Conservation (phyloP, 2,888 invertebrate species). For the Cantharis nigra region DNA sequence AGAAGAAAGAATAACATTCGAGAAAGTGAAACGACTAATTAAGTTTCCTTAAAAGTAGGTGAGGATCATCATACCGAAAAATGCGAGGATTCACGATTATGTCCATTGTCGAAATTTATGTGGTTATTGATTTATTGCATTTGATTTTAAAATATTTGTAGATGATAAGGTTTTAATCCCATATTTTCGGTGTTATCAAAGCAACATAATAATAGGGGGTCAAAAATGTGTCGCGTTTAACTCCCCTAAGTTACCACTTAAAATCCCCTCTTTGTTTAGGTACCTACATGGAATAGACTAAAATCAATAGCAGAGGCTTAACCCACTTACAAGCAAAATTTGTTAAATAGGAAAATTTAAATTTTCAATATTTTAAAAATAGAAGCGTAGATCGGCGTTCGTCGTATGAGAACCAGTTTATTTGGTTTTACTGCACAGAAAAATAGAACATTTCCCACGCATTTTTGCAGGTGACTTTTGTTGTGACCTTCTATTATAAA, state of each 20-base stretch:
- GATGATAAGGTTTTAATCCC: background rate
- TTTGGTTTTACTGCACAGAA: constrained; percentile 1
- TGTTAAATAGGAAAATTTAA: background rate
- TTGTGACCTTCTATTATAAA: constrained; percentile 15
- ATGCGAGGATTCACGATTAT: background rate
- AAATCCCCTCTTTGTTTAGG: constrained; percentile 4
- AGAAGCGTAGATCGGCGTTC: background rate
- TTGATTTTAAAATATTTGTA: background rate
- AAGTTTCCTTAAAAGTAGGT: background rate
- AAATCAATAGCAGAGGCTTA: constrained; percentile 13
- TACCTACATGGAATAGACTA: constrained; percentile 3
- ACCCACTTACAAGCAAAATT: constrained; percentile 8
- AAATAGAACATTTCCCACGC: constrained; percentile 14
- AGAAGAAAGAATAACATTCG: background rate
- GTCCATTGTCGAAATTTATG: background rate
- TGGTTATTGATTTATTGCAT: background rate
- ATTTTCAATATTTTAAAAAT: background rate
- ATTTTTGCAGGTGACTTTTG: constrained; percentile 15
- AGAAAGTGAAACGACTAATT: background rate
- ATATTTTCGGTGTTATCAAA: background rate
- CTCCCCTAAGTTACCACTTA: constrained; percentile 12
- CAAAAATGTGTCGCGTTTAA: constrained; percentile 7
- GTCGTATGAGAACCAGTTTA: background rate
- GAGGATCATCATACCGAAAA: background rate
- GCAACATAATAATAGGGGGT: background rate